Evolutionary conservation across 2,113 vertebrate genomes (phyloP).

Genomic region (Onychostruthus taczanowskii): DNA sequence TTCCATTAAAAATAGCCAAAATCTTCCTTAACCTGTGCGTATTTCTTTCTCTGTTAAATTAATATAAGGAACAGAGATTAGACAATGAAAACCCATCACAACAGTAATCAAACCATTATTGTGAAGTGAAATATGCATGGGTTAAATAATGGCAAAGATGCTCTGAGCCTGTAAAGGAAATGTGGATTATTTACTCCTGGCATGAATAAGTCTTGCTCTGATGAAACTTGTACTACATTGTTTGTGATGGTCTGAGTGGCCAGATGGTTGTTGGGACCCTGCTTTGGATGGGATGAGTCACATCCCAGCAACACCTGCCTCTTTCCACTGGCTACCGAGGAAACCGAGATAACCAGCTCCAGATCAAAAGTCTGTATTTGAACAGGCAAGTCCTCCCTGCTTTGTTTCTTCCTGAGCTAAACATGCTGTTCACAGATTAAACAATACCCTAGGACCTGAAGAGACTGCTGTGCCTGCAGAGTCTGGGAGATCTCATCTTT

Average conservation of each 20-base stretch:
- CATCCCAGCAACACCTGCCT: neutral
- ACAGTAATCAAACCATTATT: neutral
- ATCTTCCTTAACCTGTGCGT: neutral
- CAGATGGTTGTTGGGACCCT: neutral
- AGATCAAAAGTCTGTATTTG: neutral
- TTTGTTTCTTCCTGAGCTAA: neutral
- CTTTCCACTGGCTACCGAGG: neutral
- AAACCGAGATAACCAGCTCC: neutral
- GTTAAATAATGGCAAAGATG: neutral
- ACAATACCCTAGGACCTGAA: neutral
- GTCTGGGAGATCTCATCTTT: neutral
- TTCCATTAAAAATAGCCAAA: neutral
- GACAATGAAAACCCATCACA: neutral
- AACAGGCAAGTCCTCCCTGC: constrained; percentile 4
- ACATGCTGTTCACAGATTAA: neutral
- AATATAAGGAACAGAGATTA: neutral
- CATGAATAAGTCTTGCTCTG: neutral
- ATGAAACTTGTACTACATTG: neutral
- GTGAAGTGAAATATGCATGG: neutral
- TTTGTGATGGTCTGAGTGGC: neutral
- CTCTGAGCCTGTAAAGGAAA: neutral
- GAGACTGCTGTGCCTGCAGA: neutral
- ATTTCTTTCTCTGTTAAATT: neutral
- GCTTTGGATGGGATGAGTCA: neutral
- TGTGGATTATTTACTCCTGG: neutral